Conservation (phyloP, 2,113 vertebrate genomes). For the Phocoena phocoena region DNA sequence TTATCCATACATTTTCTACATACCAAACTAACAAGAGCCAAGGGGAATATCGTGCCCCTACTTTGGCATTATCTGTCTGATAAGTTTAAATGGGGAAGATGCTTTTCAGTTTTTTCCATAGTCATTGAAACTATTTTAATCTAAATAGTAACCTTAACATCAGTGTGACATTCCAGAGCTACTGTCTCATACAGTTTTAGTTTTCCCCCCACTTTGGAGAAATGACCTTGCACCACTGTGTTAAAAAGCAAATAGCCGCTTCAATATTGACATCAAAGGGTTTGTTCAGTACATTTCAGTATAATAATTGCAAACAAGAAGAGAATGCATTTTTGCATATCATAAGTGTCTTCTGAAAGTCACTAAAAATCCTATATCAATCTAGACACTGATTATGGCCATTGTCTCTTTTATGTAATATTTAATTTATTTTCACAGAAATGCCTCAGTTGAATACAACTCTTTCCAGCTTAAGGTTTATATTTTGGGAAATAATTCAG, state of each 20-base stretch:
- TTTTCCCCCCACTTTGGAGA: not conserved
- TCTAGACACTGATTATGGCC: not conserved
- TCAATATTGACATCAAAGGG: not conserved
- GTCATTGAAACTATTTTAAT: constrained; percentile 43
- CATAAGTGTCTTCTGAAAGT: not conserved
- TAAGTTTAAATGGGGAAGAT: constrained; percentile 52
- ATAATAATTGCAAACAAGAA: not conserved
- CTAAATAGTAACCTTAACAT: not conserved
- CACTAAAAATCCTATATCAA: not conserved
- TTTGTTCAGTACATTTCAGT: not conserved
- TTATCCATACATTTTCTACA: constrained; percentile 2
- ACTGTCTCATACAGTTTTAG: not conserved
- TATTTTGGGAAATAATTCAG: not conserved
- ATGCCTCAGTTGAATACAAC: not conserved
- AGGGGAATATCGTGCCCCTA: not conserved
- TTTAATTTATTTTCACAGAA: constrained; percentile 27
- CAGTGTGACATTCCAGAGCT: not conserved
- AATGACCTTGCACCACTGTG: not conserved
- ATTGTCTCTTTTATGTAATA: not conserved
- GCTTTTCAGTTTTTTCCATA: constrained; percentile 34
- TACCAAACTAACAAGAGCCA: constrained; percentile 31
- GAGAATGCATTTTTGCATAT: not conserved
- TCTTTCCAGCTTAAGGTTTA: not conserved
- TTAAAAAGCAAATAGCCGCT: not conserved
- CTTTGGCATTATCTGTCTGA: constrained; percentile 43